Evolutionary conservation across 2,797 vertebrate genomes (phyloP).

Genomic region (Spheniscus humboldti): DNA sequence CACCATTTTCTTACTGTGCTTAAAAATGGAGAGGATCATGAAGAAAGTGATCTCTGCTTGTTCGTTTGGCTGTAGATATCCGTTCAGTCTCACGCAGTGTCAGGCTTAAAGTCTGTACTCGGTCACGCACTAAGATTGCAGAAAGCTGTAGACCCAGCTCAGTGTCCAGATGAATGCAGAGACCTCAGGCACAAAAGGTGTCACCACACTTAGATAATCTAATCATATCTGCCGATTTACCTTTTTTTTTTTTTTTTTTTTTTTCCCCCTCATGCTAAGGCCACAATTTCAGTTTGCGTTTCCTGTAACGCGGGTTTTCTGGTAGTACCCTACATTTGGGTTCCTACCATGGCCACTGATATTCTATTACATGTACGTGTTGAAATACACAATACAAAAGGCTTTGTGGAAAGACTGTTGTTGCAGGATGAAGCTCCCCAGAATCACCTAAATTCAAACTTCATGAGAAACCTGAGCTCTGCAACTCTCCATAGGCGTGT

Average conservation of each 20-base stretch:
- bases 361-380: rapidly evolving
- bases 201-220: not conserved
- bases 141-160: not conserved
- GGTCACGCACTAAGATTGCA: not conserved
- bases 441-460: not conserved
- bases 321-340: not conserved
- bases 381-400: not conserved
- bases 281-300: not conserved
- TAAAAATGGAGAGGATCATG: not conserved
- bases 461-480: not conserved
- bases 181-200: not conserved
- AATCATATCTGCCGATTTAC: not conserved
- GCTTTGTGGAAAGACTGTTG: not conserved
- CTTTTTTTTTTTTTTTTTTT: not conserved
- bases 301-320: not conserved
- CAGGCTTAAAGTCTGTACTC: not conserved
- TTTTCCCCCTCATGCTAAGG: not conserved
- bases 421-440: not conserved
- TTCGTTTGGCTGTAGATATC: not conserved
- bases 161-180: not conserved
- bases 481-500: rapidly evolving
- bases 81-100: not conserved
- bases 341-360: not conserved
- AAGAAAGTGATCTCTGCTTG: not conserved
- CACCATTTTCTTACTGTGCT: not conserved